Evolutionary conservation across 2,113 vertebrate genomes (phyloP).

Genomic region (Morphnarchus princeps): DNA sequence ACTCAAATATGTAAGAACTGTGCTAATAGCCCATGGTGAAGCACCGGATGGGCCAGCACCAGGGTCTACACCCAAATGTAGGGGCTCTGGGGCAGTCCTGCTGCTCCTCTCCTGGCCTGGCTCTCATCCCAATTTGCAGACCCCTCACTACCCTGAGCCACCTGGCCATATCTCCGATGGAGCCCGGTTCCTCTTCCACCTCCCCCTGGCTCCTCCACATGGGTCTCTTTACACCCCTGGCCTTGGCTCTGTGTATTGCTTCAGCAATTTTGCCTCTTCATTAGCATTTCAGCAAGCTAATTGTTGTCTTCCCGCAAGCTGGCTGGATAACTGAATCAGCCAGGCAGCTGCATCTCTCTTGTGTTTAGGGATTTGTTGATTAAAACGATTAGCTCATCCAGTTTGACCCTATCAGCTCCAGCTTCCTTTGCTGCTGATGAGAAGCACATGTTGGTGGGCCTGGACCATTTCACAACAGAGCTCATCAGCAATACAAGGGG

Average conservation of each 20-base stretch:
- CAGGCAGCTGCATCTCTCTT: constrained; percentile 17
- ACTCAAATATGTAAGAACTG: not conserved
- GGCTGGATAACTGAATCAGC: not conserved
- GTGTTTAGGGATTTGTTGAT: constrained; percentile 31
- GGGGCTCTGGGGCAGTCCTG: not conserved
- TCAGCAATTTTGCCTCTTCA: not conserved
- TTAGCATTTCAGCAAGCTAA: constrained; percentile 22
- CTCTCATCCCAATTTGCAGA: not conserved
- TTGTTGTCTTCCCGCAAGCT: not conserved
- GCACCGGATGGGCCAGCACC: not conserved
- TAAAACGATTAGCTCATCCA: constrained; percentile 31
- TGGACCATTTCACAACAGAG: not conserved
- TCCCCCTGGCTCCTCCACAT: not conserved
- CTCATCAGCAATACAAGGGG: not conserved
- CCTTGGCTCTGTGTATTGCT: not conserved
- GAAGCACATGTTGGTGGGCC: constrained; percentile 18
- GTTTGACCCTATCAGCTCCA: constrained; percentile 2
- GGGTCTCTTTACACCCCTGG: not conserved
- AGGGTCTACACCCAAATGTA: not conserved
- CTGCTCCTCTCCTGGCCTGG: not conserved
- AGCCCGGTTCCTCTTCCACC: not conserved
- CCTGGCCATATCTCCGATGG: not conserved
- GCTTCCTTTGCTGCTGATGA: constrained; percentile 28
- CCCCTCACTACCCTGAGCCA: rapidly evolving
- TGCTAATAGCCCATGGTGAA: not conserved